Evolutionary conservation across 2,113 vertebrate genomes (phyloP), one percentile per base, ranked within the genome.

Genomic region (Pelusios castaneus): DNA sequence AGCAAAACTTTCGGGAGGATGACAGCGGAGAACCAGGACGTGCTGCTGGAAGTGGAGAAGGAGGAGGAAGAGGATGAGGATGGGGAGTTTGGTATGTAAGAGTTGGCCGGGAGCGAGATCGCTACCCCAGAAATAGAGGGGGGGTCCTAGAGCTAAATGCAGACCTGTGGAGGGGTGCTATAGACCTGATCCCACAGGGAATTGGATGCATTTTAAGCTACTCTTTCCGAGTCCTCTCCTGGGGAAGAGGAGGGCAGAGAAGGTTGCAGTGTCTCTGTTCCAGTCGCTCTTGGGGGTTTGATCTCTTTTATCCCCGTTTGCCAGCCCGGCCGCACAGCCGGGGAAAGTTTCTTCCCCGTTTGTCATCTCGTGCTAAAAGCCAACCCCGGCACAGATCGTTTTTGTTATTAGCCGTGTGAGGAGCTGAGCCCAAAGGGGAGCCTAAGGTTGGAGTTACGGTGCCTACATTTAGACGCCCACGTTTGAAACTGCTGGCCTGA

Each of bases 31-130:
- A 98, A 91, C 79, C 91, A 97, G 21, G 97, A 97, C 49, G 94
- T 97, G 49, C 76, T 98, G 87, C 91, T 98, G 43, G 96, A 97
- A 24, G 91, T 97, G 96, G 97, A 97, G 14, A 94, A 58, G 80
- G 97, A 97, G 41, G 97, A 96, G 8, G 88, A 47, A 9, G 91
- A 97, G 0, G 98, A 97, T 1, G 97, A 97, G 27, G 98, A 98
- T 49, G 97, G 97, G 43, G 98, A 98, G 11, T 97, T 89, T 56
- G 97, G 98, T 98, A 95, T 98, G 98, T 84, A 9, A 31, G 24
- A 55, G 52, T 27, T 45, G 54, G 45, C 21, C 4, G 8, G 63
- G 67, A 70, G 56, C 38, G 82, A 25, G 89, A 91, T 90, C 80
- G 79, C 85, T 9, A 45, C 41, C 3, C 82, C 76, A 2, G 73